A percentile compares a stretch with the other conserved stretches of the same genome.
Evolutionary conservation across 2,888 invertebrate species (phyloP).

Genomic region (Nemotelus pantherinus): DNA sequence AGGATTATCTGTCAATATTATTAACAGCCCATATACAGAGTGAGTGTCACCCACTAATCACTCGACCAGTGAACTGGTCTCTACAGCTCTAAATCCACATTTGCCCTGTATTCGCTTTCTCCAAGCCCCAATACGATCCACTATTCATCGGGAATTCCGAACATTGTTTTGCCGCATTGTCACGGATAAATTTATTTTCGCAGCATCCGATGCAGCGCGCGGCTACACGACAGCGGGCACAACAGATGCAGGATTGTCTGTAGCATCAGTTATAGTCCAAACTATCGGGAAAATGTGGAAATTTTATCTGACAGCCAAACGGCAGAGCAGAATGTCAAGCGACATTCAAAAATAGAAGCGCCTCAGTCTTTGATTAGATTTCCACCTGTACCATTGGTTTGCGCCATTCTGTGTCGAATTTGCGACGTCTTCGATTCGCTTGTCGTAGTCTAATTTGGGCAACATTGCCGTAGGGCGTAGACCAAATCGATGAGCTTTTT

Average conservation of each 20-base stretch:
- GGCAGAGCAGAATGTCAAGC: constrained; percentile 31
- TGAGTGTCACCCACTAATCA: neutral
- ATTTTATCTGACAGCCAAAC: constrained; percentile 24
- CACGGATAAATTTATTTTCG: neutral
- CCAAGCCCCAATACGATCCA: neutral
- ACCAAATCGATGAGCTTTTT: too few species aligned
- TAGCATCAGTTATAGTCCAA: neutral
- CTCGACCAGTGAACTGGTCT: neutral
- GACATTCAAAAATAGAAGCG: constrained; percentile 39
- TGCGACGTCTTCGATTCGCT: neutral
- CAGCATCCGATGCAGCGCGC: neutral
- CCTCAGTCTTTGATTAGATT: constrained; percentile 41
- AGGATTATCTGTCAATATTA: neutral
- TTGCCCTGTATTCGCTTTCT: neutral
- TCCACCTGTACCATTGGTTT: constrained; percentile 25
- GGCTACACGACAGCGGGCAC: neutral
- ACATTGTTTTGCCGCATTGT: neutral
- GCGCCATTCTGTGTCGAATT: neutral
- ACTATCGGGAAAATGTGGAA: neutral
- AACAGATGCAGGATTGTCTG: neutral
- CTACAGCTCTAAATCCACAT: neutral
- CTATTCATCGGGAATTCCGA: constrained; percentile 19
- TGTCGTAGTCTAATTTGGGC: constrained; percentile 6
- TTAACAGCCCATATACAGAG: neutral
- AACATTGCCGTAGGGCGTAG: too few species aligned